These are phyloP conservation scores for Colletes gigas DNA, from an alignment of 1,140 invertebrate species.

Conservation along the genomic window DNA sequence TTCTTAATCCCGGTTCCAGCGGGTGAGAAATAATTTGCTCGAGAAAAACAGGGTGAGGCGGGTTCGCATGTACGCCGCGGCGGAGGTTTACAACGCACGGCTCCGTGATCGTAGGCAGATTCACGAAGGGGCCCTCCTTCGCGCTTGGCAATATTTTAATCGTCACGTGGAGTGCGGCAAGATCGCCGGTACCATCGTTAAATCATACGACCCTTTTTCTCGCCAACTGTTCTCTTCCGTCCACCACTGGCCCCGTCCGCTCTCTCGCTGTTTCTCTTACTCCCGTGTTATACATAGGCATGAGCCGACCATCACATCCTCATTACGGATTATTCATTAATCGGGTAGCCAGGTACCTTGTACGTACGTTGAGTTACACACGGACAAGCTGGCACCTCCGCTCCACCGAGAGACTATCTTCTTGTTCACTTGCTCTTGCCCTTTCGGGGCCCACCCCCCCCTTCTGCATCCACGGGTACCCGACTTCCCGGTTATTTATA, in stretches of 20 bases:
- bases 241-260: no score
- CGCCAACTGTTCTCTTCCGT: constrained; percentile 26
- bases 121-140: constrained; percentile 38
- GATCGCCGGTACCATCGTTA: constrained; percentile 36
- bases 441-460: neutral
- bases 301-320: constrained; percentile 65
- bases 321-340: constrained; percentile 78
- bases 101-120: constrained; percentile 25
- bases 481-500: constrained; percentile 25
- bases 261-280: neutral
- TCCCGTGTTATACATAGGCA: constrained; percentile 1
- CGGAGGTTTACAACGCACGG: constrained; percentile 33
- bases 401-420: neutral
- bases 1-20: constrained; percentile 40
- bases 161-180: constrained; percentile 28
- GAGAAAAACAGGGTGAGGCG: constrained; percentile 22
- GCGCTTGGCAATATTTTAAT: constrained; percentile 38
- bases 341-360: constrained; percentile 55
- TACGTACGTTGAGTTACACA: constrained; percentile 45
- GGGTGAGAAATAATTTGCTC: constrained; percentile 53
- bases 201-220: constrained; percentile 45
- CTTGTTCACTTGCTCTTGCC: neutral
- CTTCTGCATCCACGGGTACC: constrained; percentile 2
- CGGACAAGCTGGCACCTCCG: constrained; percentile 40
- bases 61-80: constrained; percentile 34